Base-by-base conservation (phyloP, 1,140 invertebrate species). In the Hesperophylax magnus region DNA sequence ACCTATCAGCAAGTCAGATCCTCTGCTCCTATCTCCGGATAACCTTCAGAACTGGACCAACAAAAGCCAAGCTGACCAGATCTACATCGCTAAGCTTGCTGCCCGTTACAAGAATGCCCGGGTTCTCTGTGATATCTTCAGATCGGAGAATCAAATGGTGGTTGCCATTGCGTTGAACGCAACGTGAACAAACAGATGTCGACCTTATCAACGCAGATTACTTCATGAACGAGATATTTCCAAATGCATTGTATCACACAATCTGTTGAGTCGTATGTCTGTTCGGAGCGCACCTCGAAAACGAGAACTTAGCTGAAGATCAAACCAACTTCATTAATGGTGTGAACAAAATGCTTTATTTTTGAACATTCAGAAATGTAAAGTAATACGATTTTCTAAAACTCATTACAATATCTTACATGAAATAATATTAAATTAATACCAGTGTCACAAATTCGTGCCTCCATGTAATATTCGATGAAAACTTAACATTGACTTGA, bases 211-310 rank as follows among this genome's bases (percentile, higher is more conserved):
- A 83, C 27, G 34, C 79, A 22, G 77, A 81, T n/a, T 83, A 81
- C 31, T 77, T 83, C 47, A 67, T 81, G 9, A n/a, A n/a, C 1
- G 60, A 83, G 24, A 63, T 83, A n/a, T 81, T 83, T 63, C 79
- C 79, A 7, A 56, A 39, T 22, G 74, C 74, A 2, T 58, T 77
- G 5, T 77, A 53, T 54, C 24, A 52, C 27, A 79, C 71, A 3
- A 60, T 58, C 31, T 83, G 65, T 8, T 69, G 78, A 72, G 72
- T 83, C 9, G 74, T 83, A 8, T 65, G 71, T 39, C 15, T 61
- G 18, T 60, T 83, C 14, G 54, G 61, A 22, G 65, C 63, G 7
- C 34, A 79, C 60, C 60, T 83, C 1, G 61, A 81, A 60, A 77
- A 79, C 54, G 34, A 52, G 18, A 27, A 22, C 3, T 24, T 79